phyloP scores from a whole-genome alignment of 2,797 vertebrate genomes.

The Leptatherina wallacei region DNA sequence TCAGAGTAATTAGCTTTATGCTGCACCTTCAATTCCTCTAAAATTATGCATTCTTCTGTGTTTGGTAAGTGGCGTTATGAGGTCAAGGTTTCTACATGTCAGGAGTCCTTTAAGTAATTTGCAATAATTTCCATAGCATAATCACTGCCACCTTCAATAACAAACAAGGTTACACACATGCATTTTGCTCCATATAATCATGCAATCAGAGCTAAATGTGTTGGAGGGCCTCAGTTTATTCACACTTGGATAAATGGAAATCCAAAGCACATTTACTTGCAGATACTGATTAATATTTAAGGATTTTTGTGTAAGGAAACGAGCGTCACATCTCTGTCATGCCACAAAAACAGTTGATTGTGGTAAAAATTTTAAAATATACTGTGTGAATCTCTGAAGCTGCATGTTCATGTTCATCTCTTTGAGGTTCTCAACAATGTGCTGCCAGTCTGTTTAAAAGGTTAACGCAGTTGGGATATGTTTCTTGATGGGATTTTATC shows the following conservation, averaged over 20 bases:
- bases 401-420: conserved; percentile 67
- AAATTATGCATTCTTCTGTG: conserved; percentile 74
- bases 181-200: conserved; percentile 57
- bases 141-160: conserved; percentile 82
- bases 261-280: conserved; percentile 26
- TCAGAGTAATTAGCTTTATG: conserved; percentile 60
- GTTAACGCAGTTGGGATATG: conserved; percentile 85
- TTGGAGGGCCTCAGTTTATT: conserved; percentile 33
- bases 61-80: conserved; percentile 70
- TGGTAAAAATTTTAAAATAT: conserved; percentile 42
- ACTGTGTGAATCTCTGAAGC: conserved; percentile 31
- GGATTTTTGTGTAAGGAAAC: conserved; percentile 37
- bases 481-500: conserved; percentile 89
- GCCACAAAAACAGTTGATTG: conserved; percentile 29
- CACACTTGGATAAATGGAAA: conserved; percentile 39
- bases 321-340: conserved; percentile 43
- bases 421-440: conserved; percentile 78
- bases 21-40: conserved; percentile 65
- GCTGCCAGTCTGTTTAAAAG: conserved; percentile 84
- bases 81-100: conserved; percentile 82
- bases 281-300: conserved; percentile 28
- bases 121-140: conserved; percentile 87
- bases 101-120: conserved; percentile 85
- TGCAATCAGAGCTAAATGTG: conserved; percentile 49
- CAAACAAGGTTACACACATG: conserved; percentile 82